Evolutionary conservation across 2,797 vertebrate species (phyloP).

Genomic region (Epinephelus malabaricus): DNA sequence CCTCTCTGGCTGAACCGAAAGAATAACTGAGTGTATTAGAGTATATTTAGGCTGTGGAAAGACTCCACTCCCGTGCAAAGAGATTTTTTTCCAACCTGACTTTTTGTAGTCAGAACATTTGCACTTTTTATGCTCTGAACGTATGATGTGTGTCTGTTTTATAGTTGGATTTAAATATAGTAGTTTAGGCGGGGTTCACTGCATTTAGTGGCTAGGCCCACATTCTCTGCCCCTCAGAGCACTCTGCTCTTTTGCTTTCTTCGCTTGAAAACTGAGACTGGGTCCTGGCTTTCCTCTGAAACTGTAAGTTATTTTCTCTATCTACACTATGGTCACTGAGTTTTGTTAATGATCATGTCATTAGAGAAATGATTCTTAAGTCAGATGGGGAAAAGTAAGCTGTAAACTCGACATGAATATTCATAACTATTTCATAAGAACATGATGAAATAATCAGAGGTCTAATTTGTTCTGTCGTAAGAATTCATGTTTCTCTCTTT

Average conservation of each 20-base stretch:
- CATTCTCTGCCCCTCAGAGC: constrained; percentile 76
- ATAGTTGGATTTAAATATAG: constrained; percentile 83
- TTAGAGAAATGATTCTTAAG: background rate
- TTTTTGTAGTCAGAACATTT: constrained; percentile 46
- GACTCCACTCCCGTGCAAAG: constrained; percentile 29
- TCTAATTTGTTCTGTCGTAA: constrained; percentile 64
- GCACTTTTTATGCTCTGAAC: constrained; percentile 58
- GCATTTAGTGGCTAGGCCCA: constrained; percentile 82
- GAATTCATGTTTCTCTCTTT: constrained; percentile 54
- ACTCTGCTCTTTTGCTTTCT: constrained; percentile 61
- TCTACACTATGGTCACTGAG: background rate
- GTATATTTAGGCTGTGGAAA: constrained; percentile 56
- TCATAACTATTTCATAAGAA: constrained; percentile 38
- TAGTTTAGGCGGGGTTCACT: constrained; percentile 86
- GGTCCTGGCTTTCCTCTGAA: constrained; percentile 57
- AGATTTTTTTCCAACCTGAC: constrained; percentile 55
- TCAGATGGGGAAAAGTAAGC: background rate
- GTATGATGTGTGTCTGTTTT: constrained; percentile 68
- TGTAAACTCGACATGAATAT: constrained; percentile 50
- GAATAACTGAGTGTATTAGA: constrained; percentile 36
- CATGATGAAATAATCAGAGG: constrained; percentile 61
- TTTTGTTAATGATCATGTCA: constrained; percentile 1
- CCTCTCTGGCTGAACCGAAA: constrained; percentile 13
- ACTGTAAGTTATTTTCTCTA: constrained; percentile 78
- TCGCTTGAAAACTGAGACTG: constrained; percentile 55